A percentile compares a stretch with the other conserved stretches of the same genome.
These are phyloP conservation scores for Bettongia penicillata DNA, from an alignment of 2,113 vertebrate species.

Conservation along the genomic window DNA sequence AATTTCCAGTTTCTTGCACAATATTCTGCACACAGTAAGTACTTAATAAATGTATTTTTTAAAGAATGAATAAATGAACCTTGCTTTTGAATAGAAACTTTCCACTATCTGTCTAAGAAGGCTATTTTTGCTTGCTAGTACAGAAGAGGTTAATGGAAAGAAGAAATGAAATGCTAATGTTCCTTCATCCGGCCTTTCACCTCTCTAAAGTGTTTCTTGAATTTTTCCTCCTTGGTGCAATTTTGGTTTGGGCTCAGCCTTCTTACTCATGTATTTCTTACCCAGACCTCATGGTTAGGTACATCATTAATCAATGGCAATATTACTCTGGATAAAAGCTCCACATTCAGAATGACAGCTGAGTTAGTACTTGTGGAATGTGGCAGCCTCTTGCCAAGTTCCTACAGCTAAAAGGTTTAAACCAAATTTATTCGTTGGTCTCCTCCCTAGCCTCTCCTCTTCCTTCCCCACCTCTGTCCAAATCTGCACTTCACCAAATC, in stretches of 20 bases:
- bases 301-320: slow-evolving; percentile 72
- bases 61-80: not conserved
- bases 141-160: slow-evolving; percentile 61
- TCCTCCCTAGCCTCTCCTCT: slow-evolving; percentile 37
- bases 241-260: slow-evolving; percentile 75
- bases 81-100: not conserved
- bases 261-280: slow-evolving; percentile 71
- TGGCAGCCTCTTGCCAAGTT: slow-evolving; percentile 67
- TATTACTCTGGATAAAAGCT: slow-evolving; percentile 55
- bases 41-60: not conserved
- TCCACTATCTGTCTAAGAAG: not conserved
- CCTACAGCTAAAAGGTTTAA: slow-evolving; percentile 69
- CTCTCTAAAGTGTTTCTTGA: slow-evolving; percentile 56
- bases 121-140: slow-evolving; percentile 12
- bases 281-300: slow-evolving; percentile 49
- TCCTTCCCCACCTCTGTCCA: not conserved
- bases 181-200: slow-evolving; percentile 39
- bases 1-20: not conserved
- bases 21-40: not conserved
- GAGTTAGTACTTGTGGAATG: slow-evolving; percentile 63
- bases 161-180: not conserved
- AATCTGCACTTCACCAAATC: slow-evolving; percentile 28
- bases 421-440: slow-evolving; percentile 51
- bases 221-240: slow-evolving; percentile 56
- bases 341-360: slow-evolving; percentile 58